Evolutionary conservation across 2,797 vertebrate genomes (phyloP).

Genomic region (Sebastes goodei): DNA sequence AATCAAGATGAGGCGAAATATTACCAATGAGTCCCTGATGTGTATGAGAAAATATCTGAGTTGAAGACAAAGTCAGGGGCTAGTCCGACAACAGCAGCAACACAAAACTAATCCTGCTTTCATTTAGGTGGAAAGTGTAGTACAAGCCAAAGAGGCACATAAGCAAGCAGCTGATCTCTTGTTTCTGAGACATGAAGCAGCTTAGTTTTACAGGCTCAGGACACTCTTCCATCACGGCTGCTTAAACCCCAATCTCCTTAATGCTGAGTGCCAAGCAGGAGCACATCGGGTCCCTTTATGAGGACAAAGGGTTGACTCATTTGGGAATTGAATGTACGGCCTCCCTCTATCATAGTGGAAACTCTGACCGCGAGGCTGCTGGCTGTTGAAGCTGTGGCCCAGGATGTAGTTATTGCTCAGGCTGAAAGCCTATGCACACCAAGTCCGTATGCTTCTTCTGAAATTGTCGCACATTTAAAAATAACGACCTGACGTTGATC

Average conservation of each 20-base stretch:
- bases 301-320: constrained; percentile 55
- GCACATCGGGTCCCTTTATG: constrained; percentile 1
- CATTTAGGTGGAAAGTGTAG: constrained; percentile 30
- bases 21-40: neutral
- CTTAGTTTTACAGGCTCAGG: constrained; percentile 59
- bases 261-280: constrained; percentile 29
- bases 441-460: too few relatives aligned
- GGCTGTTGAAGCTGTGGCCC: neutral
- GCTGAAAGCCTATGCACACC: too few relatives aligned
- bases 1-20: neutral
- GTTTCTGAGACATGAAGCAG: constrained; percentile 59
- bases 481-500: too few relatives aligned
- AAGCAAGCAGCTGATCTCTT: constrained; percentile 52
- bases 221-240: constrained; percentile 50
- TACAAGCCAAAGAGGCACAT: constrained; percentile 37
- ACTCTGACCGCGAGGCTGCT: constrained; percentile 15
- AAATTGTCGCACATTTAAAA: too few relatives aligned
- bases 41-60: neutral
- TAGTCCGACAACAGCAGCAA: neutral
- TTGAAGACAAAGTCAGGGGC: neutral
- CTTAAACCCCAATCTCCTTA: constrained; percentile 67
- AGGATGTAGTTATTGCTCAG: too few relatives aligned
- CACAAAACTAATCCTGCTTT: neutral
- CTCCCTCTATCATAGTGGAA: constrained; percentile 1
- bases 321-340: constrained; percentile 45